Conservation (phyloP, 1,140 invertebrate species). For the Teleogryllus occipitalis region DNA sequence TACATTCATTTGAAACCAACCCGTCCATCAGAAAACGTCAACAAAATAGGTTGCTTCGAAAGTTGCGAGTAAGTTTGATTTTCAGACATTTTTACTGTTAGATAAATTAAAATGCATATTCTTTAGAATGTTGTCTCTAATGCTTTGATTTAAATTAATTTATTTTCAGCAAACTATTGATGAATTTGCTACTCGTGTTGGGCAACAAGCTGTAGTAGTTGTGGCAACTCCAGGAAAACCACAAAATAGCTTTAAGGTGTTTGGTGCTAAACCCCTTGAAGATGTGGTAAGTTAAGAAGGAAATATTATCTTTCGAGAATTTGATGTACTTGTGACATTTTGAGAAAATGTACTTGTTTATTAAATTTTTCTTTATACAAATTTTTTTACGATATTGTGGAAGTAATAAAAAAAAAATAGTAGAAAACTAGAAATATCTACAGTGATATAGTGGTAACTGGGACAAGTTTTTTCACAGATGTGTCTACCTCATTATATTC, state of each 20-base stretch:
- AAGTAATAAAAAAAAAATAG: too few species aligned
- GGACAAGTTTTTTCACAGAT: too few species aligned
- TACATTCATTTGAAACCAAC: conserved; percentile 96
- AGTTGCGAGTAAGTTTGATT: conserved; percentile 60
- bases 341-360: not conserved
- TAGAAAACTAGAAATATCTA: not conserved
- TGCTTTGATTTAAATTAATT: conserved; percentile 10
- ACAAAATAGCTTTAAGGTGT: conserved; percentile 91
- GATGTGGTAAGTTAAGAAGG: conserved; percentile 61
- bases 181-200: conserved; percentile 92
- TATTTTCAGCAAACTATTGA: conserved; percentile 83
- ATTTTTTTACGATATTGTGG: too few species aligned
- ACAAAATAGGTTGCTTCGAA: conserved; percentile 85
- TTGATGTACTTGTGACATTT: conserved; percentile 7
- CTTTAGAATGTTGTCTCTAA: conserved; percentile 17
- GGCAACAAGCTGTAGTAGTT: conserved; percentile 93
- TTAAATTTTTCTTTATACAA: too few species aligned
- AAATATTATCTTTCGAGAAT: not conserved
- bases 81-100: not conserved
- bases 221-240: conserved; percentile 95
- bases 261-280: conserved; percentile 93
- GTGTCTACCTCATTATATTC: too few species aligned
- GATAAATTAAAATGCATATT: not conserved
- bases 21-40: conserved; percentile 92
- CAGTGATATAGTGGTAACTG: too few species aligned